Evolutionary conservation across 2,113 vertebrate genomes (phyloP).

Genomic region (Acanthochromis polyacanthus): DNA sequence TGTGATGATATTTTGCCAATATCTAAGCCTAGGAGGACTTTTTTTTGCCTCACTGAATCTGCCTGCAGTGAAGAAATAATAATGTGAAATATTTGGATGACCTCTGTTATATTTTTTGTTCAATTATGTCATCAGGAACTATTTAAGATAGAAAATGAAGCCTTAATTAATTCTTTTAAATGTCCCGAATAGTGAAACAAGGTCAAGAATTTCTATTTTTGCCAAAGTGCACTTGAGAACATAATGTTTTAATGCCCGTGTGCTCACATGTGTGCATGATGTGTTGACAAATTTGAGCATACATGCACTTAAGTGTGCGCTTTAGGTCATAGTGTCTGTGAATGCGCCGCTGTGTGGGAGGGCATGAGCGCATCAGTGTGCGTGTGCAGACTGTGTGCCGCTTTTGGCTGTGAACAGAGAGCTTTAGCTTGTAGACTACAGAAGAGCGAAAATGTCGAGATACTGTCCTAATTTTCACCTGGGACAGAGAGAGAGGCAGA

Average conservation of each 20-base stretch:
- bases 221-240: background rate
- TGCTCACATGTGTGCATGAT: background rate
- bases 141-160: background rate
- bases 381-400: conserved; percentile 36
- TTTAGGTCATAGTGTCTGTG: conserved; percentile 26
- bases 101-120: background rate
- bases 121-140: conserved; percentile 15
- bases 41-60: conserved; percentile 21
- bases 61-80: conserved; percentile 6
- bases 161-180: conserved; percentile 3
- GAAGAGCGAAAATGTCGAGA: conserved; percentile 83
- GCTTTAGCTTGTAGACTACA: conserved; percentile 75
- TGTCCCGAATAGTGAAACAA: background rate
- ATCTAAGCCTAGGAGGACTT: background rate
- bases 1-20: background rate
- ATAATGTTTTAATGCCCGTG: background rate
- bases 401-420: conserved; percentile 74
- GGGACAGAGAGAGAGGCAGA: conserved; percentile 73
- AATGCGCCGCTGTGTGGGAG: conserved; percentile 58
- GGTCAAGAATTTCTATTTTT: background rate
- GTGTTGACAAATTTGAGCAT: background rate
- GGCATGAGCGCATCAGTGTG: conserved; percentile 33
- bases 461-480: conserved; percentile 85
- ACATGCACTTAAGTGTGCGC: conserved; percentile 27
- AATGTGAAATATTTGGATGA: background rate